phyloP scores from a whole-genome alignment of 2,888 invertebrate genomes.

The Hirtodrosophila cameraria region DNA sequence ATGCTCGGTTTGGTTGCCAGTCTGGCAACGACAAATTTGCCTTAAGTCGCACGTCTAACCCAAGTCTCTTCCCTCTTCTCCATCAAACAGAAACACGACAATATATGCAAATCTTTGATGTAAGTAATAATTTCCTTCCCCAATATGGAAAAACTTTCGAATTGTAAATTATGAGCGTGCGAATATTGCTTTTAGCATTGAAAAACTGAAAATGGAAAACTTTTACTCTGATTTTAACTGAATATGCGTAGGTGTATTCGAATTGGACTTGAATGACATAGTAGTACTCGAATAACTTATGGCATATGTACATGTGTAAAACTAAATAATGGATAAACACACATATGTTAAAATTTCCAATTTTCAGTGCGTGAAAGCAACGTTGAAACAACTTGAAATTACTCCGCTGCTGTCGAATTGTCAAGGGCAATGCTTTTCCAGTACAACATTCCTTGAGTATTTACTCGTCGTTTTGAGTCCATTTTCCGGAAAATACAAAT shows the following conservation, averaged over 20 bases:
- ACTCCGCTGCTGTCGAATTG: too few relatives aligned
- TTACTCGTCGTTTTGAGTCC: too few relatives aligned
- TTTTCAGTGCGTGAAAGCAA: too few relatives aligned
- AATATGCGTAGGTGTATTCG: constrained; percentile 16
- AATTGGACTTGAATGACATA: background rate
- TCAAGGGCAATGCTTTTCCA: too few relatives aligned
- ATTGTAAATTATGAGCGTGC: constrained; percentile 75
- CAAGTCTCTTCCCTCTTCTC: background rate
- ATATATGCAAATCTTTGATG: constrained; percentile 78
- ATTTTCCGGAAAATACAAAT: too few relatives aligned
- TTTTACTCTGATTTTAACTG: constrained; percentile 47
- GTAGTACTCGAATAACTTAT: too few relatives aligned
- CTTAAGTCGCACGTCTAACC: constrained; percentile 52
- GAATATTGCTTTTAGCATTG: constrained; percentile 71
- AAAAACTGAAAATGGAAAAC: constrained; percentile 36
- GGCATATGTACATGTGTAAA: background rate
- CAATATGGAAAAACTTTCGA: constrained; percentile 50
- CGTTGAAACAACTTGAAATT: too few relatives aligned
- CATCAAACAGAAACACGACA: constrained; percentile 50
- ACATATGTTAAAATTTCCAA: too few relatives aligned
- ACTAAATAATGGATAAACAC: too few relatives aligned
- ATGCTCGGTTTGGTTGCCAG: constrained; percentile 31
- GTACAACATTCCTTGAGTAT: too few relatives aligned
- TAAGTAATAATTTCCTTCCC: constrained; percentile 79
- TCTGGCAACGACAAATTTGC: constrained; percentile 66